Percentiles rank a stretch among this genome's conserved stretches.
Conservation (phyloP, 2,888 invertebrate genomes). For the Cheilosia vulpina region DNA sequence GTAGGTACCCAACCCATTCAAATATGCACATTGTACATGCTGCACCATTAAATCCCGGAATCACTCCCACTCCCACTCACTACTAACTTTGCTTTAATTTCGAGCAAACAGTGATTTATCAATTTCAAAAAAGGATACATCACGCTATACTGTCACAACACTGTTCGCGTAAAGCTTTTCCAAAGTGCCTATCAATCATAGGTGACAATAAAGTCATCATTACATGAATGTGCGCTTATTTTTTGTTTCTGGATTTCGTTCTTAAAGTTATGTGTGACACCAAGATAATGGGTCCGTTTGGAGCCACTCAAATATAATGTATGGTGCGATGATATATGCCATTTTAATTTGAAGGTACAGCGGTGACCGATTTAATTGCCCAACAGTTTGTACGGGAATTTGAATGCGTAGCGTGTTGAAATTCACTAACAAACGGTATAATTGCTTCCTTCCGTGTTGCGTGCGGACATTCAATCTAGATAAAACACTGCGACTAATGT, state of each 20-base stretch:
- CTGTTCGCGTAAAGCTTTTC: constrained; percentile 22
- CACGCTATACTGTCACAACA: constrained; percentile 34
- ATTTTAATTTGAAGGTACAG: constrained; percentile 51
- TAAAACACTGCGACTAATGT: constrained; percentile 59
- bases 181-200: constrained; percentile 58
- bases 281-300: constrained; percentile 14
- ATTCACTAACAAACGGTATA: constrained; percentile 69
- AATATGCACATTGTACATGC: not conserved
- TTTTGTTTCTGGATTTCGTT: constrained; percentile 30
- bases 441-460: constrained; percentile 74
- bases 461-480: constrained; percentile 64
- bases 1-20: not conserved
- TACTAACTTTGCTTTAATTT: not conserved
- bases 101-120: not conserved
- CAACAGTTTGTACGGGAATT: constrained; percentile 60
- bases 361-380: constrained; percentile 67
- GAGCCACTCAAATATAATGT: not conserved
- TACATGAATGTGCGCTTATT: constrained; percentile 45
- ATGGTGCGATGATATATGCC: constrained; percentile 28
- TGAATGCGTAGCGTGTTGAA: constrained; percentile 73
- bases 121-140: constrained; percentile 12
- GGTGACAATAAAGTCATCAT: constrained; percentile 63
- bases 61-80: not conserved
- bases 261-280: constrained; percentile 31
- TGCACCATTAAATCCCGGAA: not conserved